Percentiles rank a stretch among this genome's conserved stretches.
Evolutionary conservation across 2,113 vertebrate genomes (phyloP).

Genomic region (Tyto alba): DNA sequence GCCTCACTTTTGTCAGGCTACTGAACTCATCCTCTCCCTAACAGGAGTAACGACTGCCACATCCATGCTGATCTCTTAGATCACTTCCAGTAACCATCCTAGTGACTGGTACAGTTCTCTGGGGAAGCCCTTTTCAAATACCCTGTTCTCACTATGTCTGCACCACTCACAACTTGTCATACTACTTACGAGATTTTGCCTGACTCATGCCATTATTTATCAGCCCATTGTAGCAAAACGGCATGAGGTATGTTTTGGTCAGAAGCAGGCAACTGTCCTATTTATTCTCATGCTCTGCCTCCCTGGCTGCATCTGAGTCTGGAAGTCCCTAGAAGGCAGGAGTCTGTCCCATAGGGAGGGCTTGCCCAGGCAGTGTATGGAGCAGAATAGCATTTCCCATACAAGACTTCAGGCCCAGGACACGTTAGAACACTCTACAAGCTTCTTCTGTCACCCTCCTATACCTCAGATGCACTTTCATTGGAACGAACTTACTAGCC

Average conservation of each 20-base stretch:
- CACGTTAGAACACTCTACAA: neutral
- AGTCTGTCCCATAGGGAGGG: neutral
- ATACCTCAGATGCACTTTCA: neutral
- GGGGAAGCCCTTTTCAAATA: rapidly evolving
- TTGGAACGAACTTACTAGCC: neutral
- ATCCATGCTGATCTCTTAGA: neutral
- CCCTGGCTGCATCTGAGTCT: neutral
- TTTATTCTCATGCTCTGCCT: neutral
- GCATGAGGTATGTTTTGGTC: neutral
- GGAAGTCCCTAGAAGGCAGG: neutral
- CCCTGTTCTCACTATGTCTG: neutral
- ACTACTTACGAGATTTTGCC: neutral
- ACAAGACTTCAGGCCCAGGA: neutral
- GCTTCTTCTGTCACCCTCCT: neutral
- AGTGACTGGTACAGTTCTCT: neutral
- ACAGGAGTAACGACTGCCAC: neutral
- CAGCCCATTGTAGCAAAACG: neutral
- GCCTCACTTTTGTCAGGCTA: neutral
- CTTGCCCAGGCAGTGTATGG: neutral
- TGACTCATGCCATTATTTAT: neutral
- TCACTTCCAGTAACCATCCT: neutral
- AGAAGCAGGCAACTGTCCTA: neutral
- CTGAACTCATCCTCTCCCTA: neutral
- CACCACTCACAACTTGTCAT: neutral
- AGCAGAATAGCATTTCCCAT: neutral